Evolutionary conservation across 2,888 invertebrate genomes (phyloP), one percentile per base, ranked within the genome.

Genomic region (Bruchidius siliquastri): DNA sequence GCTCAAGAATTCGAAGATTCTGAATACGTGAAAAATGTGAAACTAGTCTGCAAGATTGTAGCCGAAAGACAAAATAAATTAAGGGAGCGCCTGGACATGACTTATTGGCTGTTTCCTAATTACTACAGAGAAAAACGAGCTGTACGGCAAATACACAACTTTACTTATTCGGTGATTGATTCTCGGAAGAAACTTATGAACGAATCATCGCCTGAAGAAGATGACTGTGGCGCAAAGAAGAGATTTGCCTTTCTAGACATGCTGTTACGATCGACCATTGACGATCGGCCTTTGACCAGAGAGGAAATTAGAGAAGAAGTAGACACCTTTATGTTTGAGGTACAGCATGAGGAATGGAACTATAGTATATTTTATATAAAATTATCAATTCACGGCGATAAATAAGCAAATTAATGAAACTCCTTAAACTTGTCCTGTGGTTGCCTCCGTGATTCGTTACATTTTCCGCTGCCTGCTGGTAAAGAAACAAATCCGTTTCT

Each of bases 281-380:
- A 91, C 77, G 91, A 90, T 0, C 83, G 88, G 75, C 89, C 88
- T 4, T 84, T 93, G 68, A 88, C 88, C 13, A 89, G 90, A 76
- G 83, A 89, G 49, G 89, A 90, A 75, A 89, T 93, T 69, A 87
- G 91, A 73, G 91, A 92, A 82, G 92, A 93, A 86, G 92, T 93
- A 0, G 91, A 93, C 78, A 93, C 93, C 0, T 92, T 93, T 79
- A 91, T 93, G 90, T 93, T 93, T 84, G 92, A 90, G 84, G 91
- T 91, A 82, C n/a, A 26, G 2, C 26, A 4, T 4, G 26, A 8
- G 8, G 2, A 4, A 4, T 26, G 8, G 30, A 26, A 8, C 26
- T 4, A 4, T 26, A 8, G 26, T 26, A 26, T 26, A 26, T 26
- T 26, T 8, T 82, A 84, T 26, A 81, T 26, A 26, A 26, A 26